Percentiles rank a stretch among this genome's conserved stretches.
Conservation (phyloP, 1,140 invertebrate species). For the Drosophila kurseongensis region DNA sequence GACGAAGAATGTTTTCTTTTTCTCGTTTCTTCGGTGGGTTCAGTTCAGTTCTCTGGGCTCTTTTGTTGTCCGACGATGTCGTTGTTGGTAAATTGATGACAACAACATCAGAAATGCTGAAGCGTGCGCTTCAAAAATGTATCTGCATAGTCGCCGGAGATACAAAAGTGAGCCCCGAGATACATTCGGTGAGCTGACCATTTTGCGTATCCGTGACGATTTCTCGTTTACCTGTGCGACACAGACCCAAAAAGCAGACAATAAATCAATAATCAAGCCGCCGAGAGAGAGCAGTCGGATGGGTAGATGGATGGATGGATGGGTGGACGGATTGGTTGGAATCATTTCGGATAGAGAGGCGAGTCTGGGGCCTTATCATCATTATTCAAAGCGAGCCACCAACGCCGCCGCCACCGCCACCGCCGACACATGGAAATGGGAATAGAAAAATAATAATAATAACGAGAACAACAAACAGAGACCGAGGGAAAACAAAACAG, state of each 20-base stretch:
- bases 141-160: slow-evolving; percentile 55
- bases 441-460: slow-evolving; percentile 75
- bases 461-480: slow-evolving; percentile 78
- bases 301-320: slow-evolving; percentile 2
- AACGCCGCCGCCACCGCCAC: slow-evolving; percentile 49
- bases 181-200: slow-evolving; percentile 51
- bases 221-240: slow-evolving; percentile 67
- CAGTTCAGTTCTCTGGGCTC: slow-evolving; percentile 17
- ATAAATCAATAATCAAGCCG: slow-evolving; percentile 79
- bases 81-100: slow-evolving; percentile 75
- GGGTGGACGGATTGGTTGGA: slow-evolving; percentile 11
- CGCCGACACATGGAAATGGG: slow-evolving; percentile 59
- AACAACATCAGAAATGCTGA: slow-evolving; percentile 75
- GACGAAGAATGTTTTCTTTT: slow-evolving; percentile 72
- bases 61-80: slow-evolving; percentile 39
- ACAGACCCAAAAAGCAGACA: slow-evolving; percentile 50
- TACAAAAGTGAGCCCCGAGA: slow-evolving; percentile 22
- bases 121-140: slow-evolving; percentile 79
- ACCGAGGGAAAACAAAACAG: slow-evolving; percentile 69
- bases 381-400: slow-evolving; percentile 81
- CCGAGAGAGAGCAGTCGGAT: slow-evolving; percentile 34
- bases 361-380: slow-evolving; percentile 68
- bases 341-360: slow-evolving; percentile 31
- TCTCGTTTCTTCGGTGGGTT: slow-evolving; percentile 29
- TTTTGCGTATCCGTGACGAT: slow-evolving; percentile 73